Evolutionary conservation across 2,888 invertebrate species (phyloP).

Genomic region (Morpho achilles): DNA sequence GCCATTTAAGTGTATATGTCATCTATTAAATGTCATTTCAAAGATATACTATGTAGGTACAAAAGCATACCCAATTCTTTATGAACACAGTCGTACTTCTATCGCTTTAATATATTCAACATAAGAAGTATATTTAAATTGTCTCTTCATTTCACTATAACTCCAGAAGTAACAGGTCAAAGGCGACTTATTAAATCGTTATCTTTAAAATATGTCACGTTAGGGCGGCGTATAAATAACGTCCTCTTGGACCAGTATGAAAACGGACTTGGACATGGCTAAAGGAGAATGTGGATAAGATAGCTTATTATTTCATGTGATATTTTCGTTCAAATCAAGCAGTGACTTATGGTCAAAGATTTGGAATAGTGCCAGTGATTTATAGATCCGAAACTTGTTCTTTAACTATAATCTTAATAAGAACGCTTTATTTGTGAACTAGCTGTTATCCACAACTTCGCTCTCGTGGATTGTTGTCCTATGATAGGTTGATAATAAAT

Average conservation of each 20-base stretch:
- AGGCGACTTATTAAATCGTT: slow-evolving; percentile 73
- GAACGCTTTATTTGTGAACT: no score
- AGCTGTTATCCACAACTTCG: no score
- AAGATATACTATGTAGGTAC: no score
- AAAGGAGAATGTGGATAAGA: slow-evolving; percentile 18
- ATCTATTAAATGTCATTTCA: no score
- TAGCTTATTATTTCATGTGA: slow-evolving; percentile 5
- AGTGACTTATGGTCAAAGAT: not conserved
- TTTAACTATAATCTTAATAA: no score
- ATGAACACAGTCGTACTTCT: no score
- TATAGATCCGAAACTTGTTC: no score
- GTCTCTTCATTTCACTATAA: slow-evolving; percentile 29
- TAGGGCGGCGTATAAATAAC: slow-evolving; percentile 66
- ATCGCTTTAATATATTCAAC: not conserved
- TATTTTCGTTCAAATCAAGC: not conserved
- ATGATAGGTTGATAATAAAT: no score
- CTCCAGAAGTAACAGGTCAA: slow-evolving; percentile 51
- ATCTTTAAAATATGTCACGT: slow-evolving; percentile 75
- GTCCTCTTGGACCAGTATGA: slow-evolving; percentile 34
- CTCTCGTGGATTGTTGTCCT: no score
- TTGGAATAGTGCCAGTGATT: not conserved
- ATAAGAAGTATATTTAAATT: not conserved
- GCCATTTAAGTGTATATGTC: no score
- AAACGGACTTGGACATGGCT: slow-evolving; percentile 36
- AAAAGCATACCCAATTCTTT: no score